phyloP scores from a whole-genome alignment of 2,113 vertebrate species.

The Sceloporus tristichus region DNA sequence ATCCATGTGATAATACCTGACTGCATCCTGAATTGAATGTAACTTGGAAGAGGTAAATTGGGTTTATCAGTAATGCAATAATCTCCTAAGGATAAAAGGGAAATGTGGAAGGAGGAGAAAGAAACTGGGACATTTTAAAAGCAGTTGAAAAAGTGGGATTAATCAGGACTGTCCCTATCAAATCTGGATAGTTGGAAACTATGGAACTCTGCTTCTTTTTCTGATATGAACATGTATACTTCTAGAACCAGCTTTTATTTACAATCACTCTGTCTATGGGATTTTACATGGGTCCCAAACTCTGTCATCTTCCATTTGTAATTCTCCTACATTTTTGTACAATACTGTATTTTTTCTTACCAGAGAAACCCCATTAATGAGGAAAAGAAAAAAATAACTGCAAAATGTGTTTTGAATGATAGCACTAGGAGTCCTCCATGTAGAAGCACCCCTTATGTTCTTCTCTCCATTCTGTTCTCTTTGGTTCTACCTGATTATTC shows the following conservation, averaged over 20 bases:
- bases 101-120: no score
- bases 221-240: background rate
- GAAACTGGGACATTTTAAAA: no score
- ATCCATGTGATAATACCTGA: no score
- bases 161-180: no score
- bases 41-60: no score
- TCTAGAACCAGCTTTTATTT: background rate
- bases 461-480: background rate
- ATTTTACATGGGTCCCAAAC: background rate
- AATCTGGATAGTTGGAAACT: no score
- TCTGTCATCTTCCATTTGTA: background rate
- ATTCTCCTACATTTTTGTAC: background rate
- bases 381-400: background rate
- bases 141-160: no score
- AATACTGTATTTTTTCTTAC: background rate
- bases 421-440: background rate
- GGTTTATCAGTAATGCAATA: no score
- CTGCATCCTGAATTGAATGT: no score
- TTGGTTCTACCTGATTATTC: background rate
- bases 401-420: background rate
- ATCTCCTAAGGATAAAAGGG: no score
- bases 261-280: background rate
- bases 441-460: background rate
- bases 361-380: background rate
- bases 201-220: background rate